Percentiles rank a stretch among this genome's conserved stretches.
These are phyloP conservation scores for Pituophis catenifer DNA, from an alignment of 2,113 vertebrate genomes.

Conservation along the genomic window DNA sequence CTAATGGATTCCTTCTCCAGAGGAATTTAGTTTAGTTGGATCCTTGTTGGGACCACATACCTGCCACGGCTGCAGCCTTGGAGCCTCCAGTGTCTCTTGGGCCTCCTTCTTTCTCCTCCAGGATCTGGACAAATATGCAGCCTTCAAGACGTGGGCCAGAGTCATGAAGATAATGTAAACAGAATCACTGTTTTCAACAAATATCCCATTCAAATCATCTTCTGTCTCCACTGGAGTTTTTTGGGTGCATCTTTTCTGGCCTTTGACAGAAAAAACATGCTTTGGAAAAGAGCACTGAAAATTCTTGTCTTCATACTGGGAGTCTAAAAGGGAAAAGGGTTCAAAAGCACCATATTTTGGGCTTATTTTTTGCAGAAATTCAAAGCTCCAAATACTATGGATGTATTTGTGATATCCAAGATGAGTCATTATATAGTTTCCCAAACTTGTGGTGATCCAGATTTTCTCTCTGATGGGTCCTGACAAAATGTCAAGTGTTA, in stretches of 20 bases:
- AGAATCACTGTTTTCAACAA: background rate
- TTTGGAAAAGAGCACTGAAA: background rate
- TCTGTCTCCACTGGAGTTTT: background rate
- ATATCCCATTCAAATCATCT: background rate
- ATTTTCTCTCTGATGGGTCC: background rate
- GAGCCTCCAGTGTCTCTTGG: too few relatives aligned
- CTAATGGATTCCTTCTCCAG: too few relatives aligned
- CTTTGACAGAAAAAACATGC: background rate
- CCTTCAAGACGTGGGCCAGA: too few relatives aligned
- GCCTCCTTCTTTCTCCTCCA: too few relatives aligned
- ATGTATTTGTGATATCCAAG: background rate
- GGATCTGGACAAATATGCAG: too few relatives aligned
- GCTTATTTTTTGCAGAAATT: background rate
- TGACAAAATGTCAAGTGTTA: background rate
- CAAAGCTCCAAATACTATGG: background rate
- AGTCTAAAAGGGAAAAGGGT: background rate
- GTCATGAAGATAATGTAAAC: background rate
- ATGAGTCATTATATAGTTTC: background rate
- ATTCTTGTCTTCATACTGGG: background rate
- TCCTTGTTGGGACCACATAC: too few relatives aligned
- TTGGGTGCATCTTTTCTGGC: background rate
- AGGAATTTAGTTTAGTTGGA: too few relatives aligned
- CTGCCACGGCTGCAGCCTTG: too few relatives aligned
- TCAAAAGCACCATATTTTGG: background rate
- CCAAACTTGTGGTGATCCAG: background rate